Evolutionary conservation across 2,797 vertebrate species (phyloP).

Genomic region (Rhabdophis nuchalis): DNA sequence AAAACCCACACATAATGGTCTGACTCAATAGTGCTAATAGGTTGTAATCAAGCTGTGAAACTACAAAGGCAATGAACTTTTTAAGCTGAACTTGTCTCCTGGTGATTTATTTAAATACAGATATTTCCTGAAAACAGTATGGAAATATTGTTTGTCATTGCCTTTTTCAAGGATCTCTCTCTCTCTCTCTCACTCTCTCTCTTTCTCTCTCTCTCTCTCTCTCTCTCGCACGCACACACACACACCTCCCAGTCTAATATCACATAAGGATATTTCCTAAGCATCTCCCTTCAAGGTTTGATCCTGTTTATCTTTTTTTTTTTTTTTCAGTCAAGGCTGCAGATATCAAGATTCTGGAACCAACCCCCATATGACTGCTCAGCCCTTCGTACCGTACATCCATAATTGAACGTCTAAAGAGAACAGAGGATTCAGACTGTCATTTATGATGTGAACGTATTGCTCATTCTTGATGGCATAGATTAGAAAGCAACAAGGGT

Average conservation of each 20-base stretch:
- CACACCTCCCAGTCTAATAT: neutral
- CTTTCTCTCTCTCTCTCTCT: too few species aligned
- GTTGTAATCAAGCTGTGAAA: neutral
- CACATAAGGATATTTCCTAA: neutral
- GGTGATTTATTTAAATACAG: neutral
- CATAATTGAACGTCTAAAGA: neutral
- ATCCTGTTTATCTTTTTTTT: neutral
- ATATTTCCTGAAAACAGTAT: neutral
- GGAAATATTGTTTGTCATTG: neutral
- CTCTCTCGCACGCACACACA: neutral
- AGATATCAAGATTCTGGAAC: neutral
- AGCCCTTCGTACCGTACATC: neutral
- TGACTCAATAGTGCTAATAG: neutral
- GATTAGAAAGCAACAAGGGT: neutral
- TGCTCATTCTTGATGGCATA: neutral
- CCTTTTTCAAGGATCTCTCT: neutral
- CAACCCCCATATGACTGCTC: neutral
- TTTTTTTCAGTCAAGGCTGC: neutral
- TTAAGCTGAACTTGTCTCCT: neutral
- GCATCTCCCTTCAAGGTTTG: neutral
- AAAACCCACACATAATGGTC: neutral
- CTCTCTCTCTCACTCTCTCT: too few species aligned
- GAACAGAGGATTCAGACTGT: neutral
- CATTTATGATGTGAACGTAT: neutral
- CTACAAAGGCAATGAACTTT: neutral